Evolutionary conservation across 2,888 invertebrate species (phyloP).

Genomic region (Eucriotettix oculatus): DNA sequence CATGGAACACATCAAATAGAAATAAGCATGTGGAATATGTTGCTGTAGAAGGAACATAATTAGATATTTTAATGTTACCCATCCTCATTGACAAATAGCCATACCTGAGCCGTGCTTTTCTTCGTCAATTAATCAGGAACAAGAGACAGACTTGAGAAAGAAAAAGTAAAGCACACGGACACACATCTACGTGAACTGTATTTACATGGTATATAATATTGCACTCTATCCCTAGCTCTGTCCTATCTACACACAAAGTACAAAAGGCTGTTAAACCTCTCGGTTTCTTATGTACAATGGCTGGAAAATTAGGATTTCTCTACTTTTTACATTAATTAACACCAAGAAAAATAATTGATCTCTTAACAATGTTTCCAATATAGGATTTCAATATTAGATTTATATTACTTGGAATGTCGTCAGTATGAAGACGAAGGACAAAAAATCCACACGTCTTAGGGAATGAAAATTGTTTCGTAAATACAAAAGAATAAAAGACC

Average conservation of each 20-base stretch:
- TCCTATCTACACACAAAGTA: not conserved
- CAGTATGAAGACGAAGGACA: not conserved
- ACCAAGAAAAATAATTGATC: not conserved
- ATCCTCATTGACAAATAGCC: too few species aligned
- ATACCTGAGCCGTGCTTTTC: too few species aligned
- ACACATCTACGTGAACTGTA: too few species aligned
- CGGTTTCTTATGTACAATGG: not conserved
- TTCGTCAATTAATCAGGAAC: too few species aligned
- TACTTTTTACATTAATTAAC: slow-evolving; percentile 1
- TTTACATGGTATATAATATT: slow-evolving; percentile 1
- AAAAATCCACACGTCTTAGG: not conserved
- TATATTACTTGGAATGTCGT: not conserved
- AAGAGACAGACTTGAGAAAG: too few species aligned
- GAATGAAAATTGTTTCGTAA: not conserved
- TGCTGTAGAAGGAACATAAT: too few species aligned
- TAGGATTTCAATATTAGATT: too few species aligned
- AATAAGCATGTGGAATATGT: too few species aligned
- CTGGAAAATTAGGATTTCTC: not conserved
- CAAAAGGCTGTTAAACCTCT: not conserved
- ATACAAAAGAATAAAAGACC: not conserved
- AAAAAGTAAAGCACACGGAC: too few species aligned
- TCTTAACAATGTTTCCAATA: too few species aligned
- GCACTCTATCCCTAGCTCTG: slow-evolving; percentile 10
- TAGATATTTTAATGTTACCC: too few species aligned
- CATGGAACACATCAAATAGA: too few species aligned